Evolutionary conservation across 37 sponge, comb jelly and placozoan genomes (phyloP).

Genomic region (Crambe crambe): DNA sequence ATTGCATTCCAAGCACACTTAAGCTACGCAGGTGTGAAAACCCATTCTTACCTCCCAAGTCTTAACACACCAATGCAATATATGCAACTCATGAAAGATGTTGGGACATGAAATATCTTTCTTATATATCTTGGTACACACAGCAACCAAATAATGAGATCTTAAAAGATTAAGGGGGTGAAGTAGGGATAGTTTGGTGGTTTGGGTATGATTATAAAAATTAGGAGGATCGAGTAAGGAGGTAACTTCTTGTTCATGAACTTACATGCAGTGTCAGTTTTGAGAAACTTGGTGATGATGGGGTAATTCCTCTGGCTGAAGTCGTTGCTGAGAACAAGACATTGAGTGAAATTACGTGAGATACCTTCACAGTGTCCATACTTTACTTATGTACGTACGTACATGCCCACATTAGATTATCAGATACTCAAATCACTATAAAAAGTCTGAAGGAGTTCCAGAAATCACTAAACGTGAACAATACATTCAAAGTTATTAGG

Average conservation of each 20-base stretch:
- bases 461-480: background rate
- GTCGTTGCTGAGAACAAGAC: slow-evolving; percentile 8
- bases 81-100: background rate
- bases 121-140: too few relatives aligned
- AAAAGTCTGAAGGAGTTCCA: slow-evolving; percentile 1
- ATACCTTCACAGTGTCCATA: background rate
- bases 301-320: background rate
- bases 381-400: too few relatives aligned
- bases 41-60: too few relatives aligned
- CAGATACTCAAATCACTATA: background rate
- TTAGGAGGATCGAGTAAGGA: too few relatives aligned
- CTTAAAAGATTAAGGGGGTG: too few relatives aligned
- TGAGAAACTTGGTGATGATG: slow-evolving; percentile 29
- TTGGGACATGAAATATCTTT: too few relatives aligned
- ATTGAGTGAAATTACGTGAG: slow-evolving; percentile 18
- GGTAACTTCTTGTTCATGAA: too few relatives aligned
- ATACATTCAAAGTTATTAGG: slow-evolving; percentile 23
- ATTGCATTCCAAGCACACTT: too few relatives aligned
- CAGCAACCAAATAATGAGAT: too few relatives aligned
- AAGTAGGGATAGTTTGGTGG: too few relatives aligned
- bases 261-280: slow-evolving; percentile 37
- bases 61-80: background rate
- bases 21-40: too few relatives aligned
- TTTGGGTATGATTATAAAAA: too few relatives aligned
- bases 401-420: slow-evolving; percentile 6